phyloP scores from a whole-genome alignment of 2,888 invertebrate genomes.

The Tanaodytes sp. region DNA sequence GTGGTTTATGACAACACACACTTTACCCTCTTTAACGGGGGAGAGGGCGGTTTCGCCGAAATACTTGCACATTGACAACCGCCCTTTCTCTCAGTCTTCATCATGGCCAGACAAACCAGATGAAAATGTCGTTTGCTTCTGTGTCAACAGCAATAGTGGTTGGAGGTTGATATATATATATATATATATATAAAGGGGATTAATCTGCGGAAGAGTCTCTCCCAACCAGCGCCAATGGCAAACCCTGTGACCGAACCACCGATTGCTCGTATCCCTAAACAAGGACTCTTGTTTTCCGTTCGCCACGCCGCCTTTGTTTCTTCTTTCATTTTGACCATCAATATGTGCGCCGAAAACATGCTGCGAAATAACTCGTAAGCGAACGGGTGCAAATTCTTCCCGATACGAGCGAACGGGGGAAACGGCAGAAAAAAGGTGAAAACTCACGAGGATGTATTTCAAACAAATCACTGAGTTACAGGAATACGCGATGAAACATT shows the following conservation, averaged over 20 bases:
- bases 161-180: constrained; percentile 5
- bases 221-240: constrained; percentile 30
- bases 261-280: constrained; percentile 35
- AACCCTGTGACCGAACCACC: constrained; percentile 26
- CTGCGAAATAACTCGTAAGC: constrained; percentile 17
- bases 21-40: background rate
- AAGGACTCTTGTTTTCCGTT: constrained; percentile 28
- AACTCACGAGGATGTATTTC: constrained; percentile 14
- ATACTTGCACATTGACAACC: background rate
- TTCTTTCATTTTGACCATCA: constrained; percentile 44
- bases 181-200: background rate
- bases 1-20: constrained; percentile 25
- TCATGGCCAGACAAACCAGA: constrained; percentile 9
- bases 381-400: constrained; percentile 27
- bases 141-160: constrained; percentile 14
- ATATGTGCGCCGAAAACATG: constrained; percentile 33
- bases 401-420: constrained; percentile 17
- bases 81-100: constrained; percentile 6
- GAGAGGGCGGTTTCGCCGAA: too few species aligned
- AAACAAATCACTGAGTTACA: constrained; percentile 17
- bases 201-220: constrained; percentile 17
- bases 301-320: constrained; percentile 29
- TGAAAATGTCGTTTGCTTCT: constrained; percentile 19
- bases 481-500: constrained; percentile 3
- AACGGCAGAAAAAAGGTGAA: constrained; percentile 14